A percentile compares a stretch with the other conserved stretches of the same genome.
These are phyloP conservation scores for Adelges cooleyi DNA, from an alignment of 1,140 invertebrate genomes.

Conservation along the genomic window DNA sequence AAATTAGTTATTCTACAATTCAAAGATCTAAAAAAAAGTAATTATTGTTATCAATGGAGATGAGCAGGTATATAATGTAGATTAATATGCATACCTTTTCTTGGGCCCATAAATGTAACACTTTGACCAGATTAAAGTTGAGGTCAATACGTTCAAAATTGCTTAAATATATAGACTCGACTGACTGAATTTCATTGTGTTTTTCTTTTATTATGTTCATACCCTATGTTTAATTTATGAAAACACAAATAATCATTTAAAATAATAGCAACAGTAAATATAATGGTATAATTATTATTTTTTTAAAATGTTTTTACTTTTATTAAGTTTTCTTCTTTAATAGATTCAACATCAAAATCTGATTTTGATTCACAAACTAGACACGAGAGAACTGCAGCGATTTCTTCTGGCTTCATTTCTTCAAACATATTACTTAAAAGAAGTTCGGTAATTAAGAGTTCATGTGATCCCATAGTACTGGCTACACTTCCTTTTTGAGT, in stretches of 20 bases:
- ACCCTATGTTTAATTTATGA: slow-evolving; percentile 41
- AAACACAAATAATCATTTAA: slow-evolving; percentile 30
- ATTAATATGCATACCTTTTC: slow-evolving; percentile 31
- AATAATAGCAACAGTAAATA: neutral
- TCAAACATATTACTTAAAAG: slow-evolving; percentile 87
- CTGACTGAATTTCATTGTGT: slow-evolving; percentile 37
- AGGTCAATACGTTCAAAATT: slow-evolving; percentile 50
- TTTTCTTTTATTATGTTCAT: slow-evolving; percentile 43
- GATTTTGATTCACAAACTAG: slow-evolving; percentile 82
- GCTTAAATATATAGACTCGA: slow-evolving; percentile 40
- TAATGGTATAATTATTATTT: neutral
- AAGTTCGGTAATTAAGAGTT: slow-evolving; percentile 89
- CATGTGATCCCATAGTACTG: slow-evolving; percentile 85
- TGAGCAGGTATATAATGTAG: too few species aligned
- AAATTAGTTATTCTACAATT: neutral
- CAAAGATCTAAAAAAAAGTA: neutral
- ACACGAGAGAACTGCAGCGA: slow-evolving; percentile 81
- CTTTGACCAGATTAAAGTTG: slow-evolving; percentile 82
- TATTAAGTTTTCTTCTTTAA: slow-evolving; percentile 15
- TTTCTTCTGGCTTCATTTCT: slow-evolving; percentile 73
- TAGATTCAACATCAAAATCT: slow-evolving; percentile 36
- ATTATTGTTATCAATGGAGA: neutral
- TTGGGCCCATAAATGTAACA: slow-evolving; percentile 82
- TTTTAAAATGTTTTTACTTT: neutral
- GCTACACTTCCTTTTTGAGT: slow-evolving; percentile 86